Conservation (phyloP, 2,888 invertebrate genomes). For the Endotricha flammealis region DNA sequence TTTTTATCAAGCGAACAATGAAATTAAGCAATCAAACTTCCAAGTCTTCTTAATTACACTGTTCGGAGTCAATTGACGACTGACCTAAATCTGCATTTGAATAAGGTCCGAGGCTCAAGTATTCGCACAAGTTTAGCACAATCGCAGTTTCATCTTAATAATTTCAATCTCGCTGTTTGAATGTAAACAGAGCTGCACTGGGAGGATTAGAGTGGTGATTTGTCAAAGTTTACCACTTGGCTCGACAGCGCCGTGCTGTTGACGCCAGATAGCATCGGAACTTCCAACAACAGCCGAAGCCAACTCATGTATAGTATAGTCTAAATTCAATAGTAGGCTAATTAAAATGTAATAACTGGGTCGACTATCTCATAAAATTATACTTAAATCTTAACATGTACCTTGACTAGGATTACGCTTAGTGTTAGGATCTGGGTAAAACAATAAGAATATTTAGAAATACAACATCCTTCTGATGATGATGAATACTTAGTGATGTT, state of each 20-base stretch:
- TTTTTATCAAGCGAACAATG: slow-evolving; percentile 20
- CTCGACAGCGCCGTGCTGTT: slow-evolving; percentile 22
- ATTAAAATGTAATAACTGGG: no score
- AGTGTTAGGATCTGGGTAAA: no score
- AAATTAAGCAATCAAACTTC: slow-evolving; percentile 50
- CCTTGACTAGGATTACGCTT: no score
- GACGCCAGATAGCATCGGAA: slow-evolving; percentile 29
- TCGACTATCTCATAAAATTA: no score
- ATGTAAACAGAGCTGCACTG: slow-evolving; percentile 62
- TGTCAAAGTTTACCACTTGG: slow-evolving; percentile 55
- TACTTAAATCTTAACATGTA: no score
- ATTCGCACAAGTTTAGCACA: slow-evolving; percentile 61
- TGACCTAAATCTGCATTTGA: slow-evolving; percentile 72
- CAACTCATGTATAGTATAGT: neutral
- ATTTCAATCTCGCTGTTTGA: slow-evolving; percentile 61
- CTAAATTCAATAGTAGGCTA: no score
- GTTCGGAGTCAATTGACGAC: slow-evolving; percentile 62
- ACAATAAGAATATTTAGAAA: no score
- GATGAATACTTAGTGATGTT: no score
- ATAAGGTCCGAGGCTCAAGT: slow-evolving; percentile 51
- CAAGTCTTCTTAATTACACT: slow-evolving; percentile 57
- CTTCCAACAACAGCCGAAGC: slow-evolving; percentile 3
- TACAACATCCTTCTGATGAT: no score
- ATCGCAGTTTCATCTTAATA: slow-evolving; percentile 68
- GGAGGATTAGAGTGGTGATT: slow-evolving; percentile 56